Percentiles rank a stretch among this genome's conserved stretches.
phyloP scores from a whole-genome alignment of 2,888 invertebrate genomes.

The Archaeoteleia sp. region DNA sequence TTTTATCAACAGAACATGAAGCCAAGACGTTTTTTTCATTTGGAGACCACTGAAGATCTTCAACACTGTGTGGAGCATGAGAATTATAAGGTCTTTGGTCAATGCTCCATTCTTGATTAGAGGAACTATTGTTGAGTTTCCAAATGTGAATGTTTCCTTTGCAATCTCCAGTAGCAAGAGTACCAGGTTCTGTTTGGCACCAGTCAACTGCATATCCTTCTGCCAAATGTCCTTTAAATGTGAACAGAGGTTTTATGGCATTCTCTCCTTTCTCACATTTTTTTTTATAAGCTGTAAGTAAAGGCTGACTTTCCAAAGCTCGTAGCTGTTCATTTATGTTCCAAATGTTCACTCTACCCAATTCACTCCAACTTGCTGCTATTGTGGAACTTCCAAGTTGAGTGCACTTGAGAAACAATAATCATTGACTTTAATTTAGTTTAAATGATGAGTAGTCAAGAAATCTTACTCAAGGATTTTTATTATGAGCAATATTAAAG shows the following conservation, averaged over 20 bases:
- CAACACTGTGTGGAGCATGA: slow-evolving; percentile 92
- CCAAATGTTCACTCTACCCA: slow-evolving; percentile 94
- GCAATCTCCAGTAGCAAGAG: slow-evolving; percentile 95
- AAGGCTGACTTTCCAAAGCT: slow-evolving; percentile 84
- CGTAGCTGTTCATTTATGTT: slow-evolving; percentile 88
- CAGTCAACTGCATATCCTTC: slow-evolving; percentile 98
- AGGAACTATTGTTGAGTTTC: slow-evolving; percentile 85
- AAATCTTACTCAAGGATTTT: slow-evolving; percentile 64
- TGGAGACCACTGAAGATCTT: slow-evolving; percentile 99
- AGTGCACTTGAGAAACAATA: slow-evolving; percentile 75
- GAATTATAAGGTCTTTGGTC: slow-evolving; percentile 92
- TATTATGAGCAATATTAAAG: too few relatives aligned
- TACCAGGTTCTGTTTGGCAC: slow-evolving; percentile 87
- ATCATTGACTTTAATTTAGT: background rate
- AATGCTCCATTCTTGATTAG: slow-evolving; percentile 83
- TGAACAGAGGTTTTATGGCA: slow-evolving; percentile 83
- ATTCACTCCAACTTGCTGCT: slow-evolving; percentile 97
- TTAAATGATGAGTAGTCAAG: slow-evolving; percentile 48
- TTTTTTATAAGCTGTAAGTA: slow-evolving; percentile 80
- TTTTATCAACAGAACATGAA: slow-evolving; percentile 91
- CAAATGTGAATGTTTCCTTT: slow-evolving; percentile 95
- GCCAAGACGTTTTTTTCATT: slow-evolving; percentile 93
- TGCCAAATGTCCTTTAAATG: slow-evolving; percentile 92
- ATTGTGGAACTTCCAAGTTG: slow-evolving; percentile 81
- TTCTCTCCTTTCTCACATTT: slow-evolving; percentile 75